Percentiles rank a stretch among this genome's conserved stretches.
These are phyloP conservation scores for Manis pentadactyla DNA, from an alignment of 2,797 vertebrate species.

Conservation along the genomic window DNA sequence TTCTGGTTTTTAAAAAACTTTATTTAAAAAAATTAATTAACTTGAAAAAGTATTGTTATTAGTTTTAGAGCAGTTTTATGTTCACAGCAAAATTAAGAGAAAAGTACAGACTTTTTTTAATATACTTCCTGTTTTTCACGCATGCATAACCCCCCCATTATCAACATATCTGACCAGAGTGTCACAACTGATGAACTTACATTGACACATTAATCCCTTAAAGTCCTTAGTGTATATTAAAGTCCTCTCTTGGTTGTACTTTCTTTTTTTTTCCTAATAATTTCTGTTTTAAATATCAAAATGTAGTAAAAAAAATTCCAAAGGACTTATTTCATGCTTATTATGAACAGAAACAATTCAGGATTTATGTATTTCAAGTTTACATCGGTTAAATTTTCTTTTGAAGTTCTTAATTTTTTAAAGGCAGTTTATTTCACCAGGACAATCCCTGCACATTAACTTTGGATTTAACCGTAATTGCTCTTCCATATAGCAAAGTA, in stretches of 20 bases:
- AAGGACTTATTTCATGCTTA: neutral
- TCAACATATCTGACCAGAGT: neutral
- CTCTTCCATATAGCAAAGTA: neutral
- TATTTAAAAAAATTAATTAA: neutral
- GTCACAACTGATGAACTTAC: neutral
- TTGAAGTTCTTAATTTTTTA: neutral
- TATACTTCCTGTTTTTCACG: neutral
- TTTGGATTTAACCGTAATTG: slow-evolving; percentile 12
- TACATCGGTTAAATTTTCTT: neutral
- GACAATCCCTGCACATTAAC: neutral
- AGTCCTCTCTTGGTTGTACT: neutral
- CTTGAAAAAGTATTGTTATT: neutral
- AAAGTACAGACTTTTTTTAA: neutral
- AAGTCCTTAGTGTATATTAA: neutral
- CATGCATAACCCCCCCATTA: neutral
- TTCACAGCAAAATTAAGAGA: neutral
- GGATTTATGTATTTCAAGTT: neutral
- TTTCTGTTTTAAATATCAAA: slow-evolving; percentile 21
- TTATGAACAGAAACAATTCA: neutral
- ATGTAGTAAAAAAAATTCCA: neutral
- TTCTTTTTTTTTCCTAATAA: neutral
- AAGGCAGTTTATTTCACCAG: neutral
- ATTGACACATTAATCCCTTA: neutral
- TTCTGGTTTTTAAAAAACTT: neutral
- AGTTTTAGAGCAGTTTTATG: neutral